These are phyloP conservation scores for Ericerus pela DNA, from an alignment of 1,140 invertebrate genomes.

Conservation along the genomic window DNA sequence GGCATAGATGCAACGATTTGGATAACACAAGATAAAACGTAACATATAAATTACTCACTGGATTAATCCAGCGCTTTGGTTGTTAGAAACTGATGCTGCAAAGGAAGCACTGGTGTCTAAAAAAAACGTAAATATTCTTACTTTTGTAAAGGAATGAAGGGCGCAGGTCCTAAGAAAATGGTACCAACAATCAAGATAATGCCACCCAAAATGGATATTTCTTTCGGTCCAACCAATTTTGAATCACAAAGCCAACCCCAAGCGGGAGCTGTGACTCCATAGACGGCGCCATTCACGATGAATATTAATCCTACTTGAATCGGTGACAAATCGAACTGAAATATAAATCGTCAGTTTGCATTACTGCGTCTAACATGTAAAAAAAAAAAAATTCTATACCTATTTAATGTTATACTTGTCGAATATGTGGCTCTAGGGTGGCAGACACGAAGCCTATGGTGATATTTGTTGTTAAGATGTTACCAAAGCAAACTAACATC, in stretches of 20 bases:
- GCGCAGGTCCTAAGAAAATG: slow-evolving; percentile 54
- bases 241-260: slow-evolving; percentile 72
- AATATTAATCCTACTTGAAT: slow-evolving; percentile 69
- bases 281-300: slow-evolving; percentile 70
- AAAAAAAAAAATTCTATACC: no score
- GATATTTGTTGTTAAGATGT: slow-evolving; percentile 56
- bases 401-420: slow-evolving; percentile 35
- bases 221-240: slow-evolving; percentile 44
- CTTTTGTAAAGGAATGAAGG: slow-evolving; percentile 46
- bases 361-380: no score
- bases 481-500: slow-evolving; percentile 32
- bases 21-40: no score
- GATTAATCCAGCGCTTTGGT: no score
- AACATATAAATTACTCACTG: no score
- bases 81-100: no score
- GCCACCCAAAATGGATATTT: slow-evolving; percentile 49
- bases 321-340: slow-evolving; percentile 47
- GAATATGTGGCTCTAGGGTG: slow-evolving; percentile 63
- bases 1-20: no score
- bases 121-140: no score
- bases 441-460: slow-evolving; percentile 69
- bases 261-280: slow-evolving; percentile 60
- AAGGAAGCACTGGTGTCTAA: no score
- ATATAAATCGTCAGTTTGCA: not conserved
- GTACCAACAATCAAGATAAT: slow-evolving; percentile 48